Evolutionary conservation across 2,888 invertebrate genomes (phyloP).

Genomic region (Eledona agricola): DNA sequence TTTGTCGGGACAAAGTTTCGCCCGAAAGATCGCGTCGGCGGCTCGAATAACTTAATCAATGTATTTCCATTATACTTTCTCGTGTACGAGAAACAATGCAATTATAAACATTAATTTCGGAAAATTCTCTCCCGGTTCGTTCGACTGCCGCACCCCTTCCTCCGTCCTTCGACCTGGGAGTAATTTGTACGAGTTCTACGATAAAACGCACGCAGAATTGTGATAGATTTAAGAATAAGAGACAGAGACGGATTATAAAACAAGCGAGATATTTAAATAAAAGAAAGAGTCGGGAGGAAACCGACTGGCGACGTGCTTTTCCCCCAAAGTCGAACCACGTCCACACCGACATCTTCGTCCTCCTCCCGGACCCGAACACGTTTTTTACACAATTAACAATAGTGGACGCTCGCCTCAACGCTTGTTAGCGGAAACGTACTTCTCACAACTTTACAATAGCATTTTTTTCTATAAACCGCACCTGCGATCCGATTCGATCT

Average conservation of each 20-base stretch:
- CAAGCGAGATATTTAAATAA: slow-evolving; percentile 59
- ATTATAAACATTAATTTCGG: slow-evolving; percentile 59
- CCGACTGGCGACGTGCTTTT: slow-evolving; percentile 23
- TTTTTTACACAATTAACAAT: too few species aligned
- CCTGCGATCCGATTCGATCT: too few species aligned
- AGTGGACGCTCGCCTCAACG: too few species aligned
- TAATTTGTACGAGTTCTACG: slow-evolving; percentile 60
- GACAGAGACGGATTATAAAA: slow-evolving; percentile 61
- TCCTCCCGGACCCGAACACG: too few species aligned
- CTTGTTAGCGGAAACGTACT: too few species aligned
- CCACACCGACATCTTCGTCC: neutral
- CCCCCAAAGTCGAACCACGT: slow-evolving; percentile 29
- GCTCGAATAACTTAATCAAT: slow-evolving; percentile 52
- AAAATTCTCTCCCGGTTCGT: slow-evolving; percentile 52
- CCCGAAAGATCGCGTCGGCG: slow-evolving; percentile 29
- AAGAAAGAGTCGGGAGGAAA: slow-evolving; percentile 50
- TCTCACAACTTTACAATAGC: too few species aligned
- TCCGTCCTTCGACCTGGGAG: slow-evolving; percentile 51
- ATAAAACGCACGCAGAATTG: slow-evolving; percentile 62
- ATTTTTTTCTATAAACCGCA: too few species aligned
- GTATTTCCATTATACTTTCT: slow-evolving; percentile 54
- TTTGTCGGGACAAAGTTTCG: slow-evolving; percentile 30
- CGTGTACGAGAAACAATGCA: slow-evolving; percentile 54
- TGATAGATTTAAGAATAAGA: slow-evolving; percentile 62
- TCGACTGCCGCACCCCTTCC: slow-evolving; percentile 27